Percentiles rank a stretch among this genome's conserved stretches.
Conservation (phyloP, 2,113 vertebrate species). For the Oreochromis tanganicae region DNA sequence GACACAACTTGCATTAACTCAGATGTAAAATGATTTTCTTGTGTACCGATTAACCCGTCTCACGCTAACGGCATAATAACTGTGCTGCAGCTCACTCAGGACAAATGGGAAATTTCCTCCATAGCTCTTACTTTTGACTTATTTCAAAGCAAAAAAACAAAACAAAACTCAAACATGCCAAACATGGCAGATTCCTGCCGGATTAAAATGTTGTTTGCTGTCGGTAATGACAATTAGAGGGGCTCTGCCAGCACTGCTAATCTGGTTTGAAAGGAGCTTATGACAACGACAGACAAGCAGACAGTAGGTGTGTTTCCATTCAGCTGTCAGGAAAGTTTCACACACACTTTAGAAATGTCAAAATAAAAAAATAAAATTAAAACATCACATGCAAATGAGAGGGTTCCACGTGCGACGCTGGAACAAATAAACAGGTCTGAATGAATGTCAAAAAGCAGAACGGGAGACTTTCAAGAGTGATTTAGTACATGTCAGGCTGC, state of each 20-base stretch:
- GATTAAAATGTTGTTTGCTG: slow-evolving; percentile 12
- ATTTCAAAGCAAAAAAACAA: background rate
- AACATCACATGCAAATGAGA: background rate
- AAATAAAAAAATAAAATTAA: background rate
- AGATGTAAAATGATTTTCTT: background rate
- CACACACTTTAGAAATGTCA: slow-evolving; percentile 6
- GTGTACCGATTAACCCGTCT: background rate
- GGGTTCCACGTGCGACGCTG: background rate
- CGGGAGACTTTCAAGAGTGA: background rate
- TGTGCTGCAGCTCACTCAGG: background rate
- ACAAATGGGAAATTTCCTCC: background rate
- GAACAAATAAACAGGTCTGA: background rate
- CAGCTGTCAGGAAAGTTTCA: slow-evolving; percentile 3
- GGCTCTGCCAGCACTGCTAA: slow-evolving; percentile 14
- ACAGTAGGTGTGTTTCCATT: slow-evolving; percentile 24
- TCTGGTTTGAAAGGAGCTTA: slow-evolving; percentile 21
- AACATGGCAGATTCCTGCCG: slow-evolving; percentile 12
- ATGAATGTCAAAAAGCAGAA: background rate
- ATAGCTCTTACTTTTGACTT: background rate
- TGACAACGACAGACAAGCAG: slow-evolving; percentile 8
- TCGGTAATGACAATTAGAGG: slow-evolving; percentile 21
- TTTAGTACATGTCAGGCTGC: background rate
- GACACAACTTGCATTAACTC: background rate
- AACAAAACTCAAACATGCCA: background rate
- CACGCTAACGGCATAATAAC: too few relatives aligned